Evolutionary conservation across 2,888 invertebrate species (phyloP).

Genomic region (Temnothorax rugatulus): DNA sequence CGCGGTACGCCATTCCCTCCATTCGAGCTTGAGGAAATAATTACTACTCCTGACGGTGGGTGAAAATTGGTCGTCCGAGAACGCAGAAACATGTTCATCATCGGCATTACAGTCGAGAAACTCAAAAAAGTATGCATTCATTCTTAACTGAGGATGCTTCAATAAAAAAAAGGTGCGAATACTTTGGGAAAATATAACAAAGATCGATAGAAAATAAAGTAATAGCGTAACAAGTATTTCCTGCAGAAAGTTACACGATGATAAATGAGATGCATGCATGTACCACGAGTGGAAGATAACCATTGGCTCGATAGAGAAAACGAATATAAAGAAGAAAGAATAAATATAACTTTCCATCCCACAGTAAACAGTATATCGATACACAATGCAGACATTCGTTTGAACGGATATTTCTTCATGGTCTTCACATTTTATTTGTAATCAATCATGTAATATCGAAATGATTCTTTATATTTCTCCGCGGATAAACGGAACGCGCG

Average conservation of each 20-base stretch:
- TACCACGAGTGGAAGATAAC: slow-evolving; percentile 5
- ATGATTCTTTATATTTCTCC: slow-evolving; percentile 26
- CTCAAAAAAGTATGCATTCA: slow-evolving; percentile 30
- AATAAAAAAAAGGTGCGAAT: background rate
- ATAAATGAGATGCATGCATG: slow-evolving; percentile 12
- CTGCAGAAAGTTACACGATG: background rate
- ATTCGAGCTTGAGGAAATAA: slow-evolving; percentile 68
- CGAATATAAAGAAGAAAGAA: background rate
- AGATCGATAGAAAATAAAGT: background rate
- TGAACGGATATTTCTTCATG: slow-evolving; percentile 21
- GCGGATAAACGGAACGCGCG: background rate
- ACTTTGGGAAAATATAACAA: background rate
- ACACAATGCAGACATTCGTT: slow-evolving; percentile 17
- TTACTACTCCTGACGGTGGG: slow-evolving; percentile 65
- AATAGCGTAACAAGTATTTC: background rate
- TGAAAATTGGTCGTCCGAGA: slow-evolving; percentile 58
- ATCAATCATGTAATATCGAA: slow-evolving; percentile 37
- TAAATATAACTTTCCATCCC: slow-evolving; percentile 28
- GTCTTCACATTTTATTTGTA: slow-evolving; percentile 38
- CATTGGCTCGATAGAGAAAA: background rate
- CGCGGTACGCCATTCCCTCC: slow-evolving; percentile 58
- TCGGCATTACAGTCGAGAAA: slow-evolving; percentile 24
- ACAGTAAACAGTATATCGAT: slow-evolving; percentile 25
- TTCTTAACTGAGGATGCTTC: background rate
- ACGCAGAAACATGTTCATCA: slow-evolving; percentile 65